Conservation (phyloP, 2,113 vertebrate species). For the Perca schrenkii region DNA sequence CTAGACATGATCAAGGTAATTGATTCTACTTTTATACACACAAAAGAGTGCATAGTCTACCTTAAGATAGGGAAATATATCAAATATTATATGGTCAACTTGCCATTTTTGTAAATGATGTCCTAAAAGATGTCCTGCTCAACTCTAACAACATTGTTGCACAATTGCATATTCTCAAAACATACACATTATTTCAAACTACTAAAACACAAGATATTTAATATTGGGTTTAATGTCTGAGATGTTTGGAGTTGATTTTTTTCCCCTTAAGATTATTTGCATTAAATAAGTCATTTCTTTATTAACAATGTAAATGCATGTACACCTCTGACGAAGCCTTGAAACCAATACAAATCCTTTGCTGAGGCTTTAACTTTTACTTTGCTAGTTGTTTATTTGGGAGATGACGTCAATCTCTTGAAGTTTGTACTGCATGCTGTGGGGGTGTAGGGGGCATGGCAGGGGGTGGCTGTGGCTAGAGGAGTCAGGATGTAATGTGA, state of each 20-base stretch:
- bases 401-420: slow-evolving; percentile 25
- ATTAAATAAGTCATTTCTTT: not conserved
- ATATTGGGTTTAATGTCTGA: not conserved
- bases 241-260: not conserved
- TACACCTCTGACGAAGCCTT: slow-evolving; percentile 6
- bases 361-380: not conserved
- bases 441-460: slow-evolving; percentile 30
- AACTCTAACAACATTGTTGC: not conserved
- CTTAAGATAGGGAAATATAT: not conserved
- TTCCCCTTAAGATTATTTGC: not conserved
- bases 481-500: slow-evolving; percentile 58
- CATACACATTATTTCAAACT: not conserved
- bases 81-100: slow-evolving; percentile 21
- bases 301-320: not conserved
- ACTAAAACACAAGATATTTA: not conserved
- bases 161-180: not conserved
- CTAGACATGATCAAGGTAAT: not conserved
- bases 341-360: not conserved
- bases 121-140: not conserved
- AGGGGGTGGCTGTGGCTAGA: slow-evolving; percentile 23
- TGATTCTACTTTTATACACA: not conserved
- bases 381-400: slow-evolving; percentile 46
- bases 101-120: not conserved
- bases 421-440: slow-evolving; percentile 41
- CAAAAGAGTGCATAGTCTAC: too few relatives aligned